phyloP scores from a whole-genome alignment of 2,797 vertebrate species.

The Manis javanica region DNA sequence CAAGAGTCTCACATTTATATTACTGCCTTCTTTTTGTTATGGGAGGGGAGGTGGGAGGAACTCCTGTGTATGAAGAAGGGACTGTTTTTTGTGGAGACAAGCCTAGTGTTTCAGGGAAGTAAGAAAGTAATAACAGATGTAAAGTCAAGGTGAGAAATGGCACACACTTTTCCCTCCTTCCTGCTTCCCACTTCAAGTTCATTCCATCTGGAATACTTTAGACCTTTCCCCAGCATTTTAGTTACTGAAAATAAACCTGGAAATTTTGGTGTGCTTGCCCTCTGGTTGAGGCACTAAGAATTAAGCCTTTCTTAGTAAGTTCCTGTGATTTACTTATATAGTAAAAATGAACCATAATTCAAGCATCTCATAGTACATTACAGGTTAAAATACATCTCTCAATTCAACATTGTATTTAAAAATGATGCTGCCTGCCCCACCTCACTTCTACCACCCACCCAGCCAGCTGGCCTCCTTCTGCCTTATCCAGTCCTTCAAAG shows the following conservation, averaged over 20 bases:
- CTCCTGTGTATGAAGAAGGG: slow-evolving; percentile 65
- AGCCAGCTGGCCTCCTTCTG: slow-evolving; percentile 25
- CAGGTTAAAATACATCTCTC: slow-evolving; percentile 61
- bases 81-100: slow-evolving; percentile 81
- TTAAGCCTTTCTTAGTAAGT: slow-evolving; percentile 67
- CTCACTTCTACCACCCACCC: slow-evolving; percentile 51
- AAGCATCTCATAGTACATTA: slow-evolving; percentile 51
- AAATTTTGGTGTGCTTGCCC: slow-evolving; percentile 69
- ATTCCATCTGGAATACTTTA: slow-evolving; percentile 81
- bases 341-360: slow-evolving; percentile 71
- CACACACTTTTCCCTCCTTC: slow-evolving; percentile 71
- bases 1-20: slow-evolving; percentile 50
- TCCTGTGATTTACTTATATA: slow-evolving; percentile 69
- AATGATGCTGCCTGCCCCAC: background rate
- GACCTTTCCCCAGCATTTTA: slow-evolving; percentile 70
- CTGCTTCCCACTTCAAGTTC: slow-evolving; percentile 79
- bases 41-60: slow-evolving; percentile 22
- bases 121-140: slow-evolving; percentile 83
- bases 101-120: slow-evolving; percentile 81
- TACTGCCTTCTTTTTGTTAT: slow-evolving; percentile 63
- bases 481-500: background rate
- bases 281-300: slow-evolving; percentile 73
- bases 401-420: slow-evolving; percentile 50
- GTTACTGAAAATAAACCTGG: slow-evolving; percentile 80
- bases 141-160: slow-evolving; percentile 81